phyloP scores from a whole-genome alignment of 2,113 vertebrate species.

The Cyanocitta stelleri region DNA sequence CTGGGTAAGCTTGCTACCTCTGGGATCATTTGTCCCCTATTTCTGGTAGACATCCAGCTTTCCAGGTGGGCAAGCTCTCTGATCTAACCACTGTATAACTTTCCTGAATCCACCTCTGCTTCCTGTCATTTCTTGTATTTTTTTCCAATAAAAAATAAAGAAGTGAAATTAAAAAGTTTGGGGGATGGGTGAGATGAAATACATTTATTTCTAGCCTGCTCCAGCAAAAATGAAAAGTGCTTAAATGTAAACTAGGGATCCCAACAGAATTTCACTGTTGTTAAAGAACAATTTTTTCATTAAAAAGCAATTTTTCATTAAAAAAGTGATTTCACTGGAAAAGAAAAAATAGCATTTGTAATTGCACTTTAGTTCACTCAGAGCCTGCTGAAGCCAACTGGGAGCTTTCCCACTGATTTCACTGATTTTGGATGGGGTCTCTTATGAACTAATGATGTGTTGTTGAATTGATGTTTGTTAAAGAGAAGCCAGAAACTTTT shows the following conservation, averaged over 20 bases:
- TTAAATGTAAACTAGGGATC: neutral
- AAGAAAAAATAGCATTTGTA: neutral
- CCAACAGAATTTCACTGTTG: neutral
- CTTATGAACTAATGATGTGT: neutral
- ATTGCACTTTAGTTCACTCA: conserved; percentile 21
- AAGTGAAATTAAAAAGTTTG: neutral
- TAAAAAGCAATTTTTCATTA: neutral
- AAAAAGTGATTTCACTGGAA: neutral
- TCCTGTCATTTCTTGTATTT: neutral
- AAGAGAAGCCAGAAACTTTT: conserved; percentile 22
- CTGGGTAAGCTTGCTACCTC: neutral
- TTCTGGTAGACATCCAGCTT: neutral
- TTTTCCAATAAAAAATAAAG: neutral
- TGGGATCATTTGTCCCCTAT: neutral
- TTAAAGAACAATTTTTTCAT: neutral
- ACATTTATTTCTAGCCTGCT: neutral
- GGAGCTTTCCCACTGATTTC: conserved; percentile 34
- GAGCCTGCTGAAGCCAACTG: conserved; percentile 17
- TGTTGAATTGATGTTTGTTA: neutral
- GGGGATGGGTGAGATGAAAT: neutral
- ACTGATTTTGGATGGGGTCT: conserved; percentile 23
- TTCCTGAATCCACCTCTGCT: neutral
- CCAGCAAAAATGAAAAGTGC: neutral
- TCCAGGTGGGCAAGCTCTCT: neutral
- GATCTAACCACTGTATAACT: neutral